Percentiles rank a stretch among this genome's conserved stretches.
phyloP scores from a whole-genome alignment of 1,140 invertebrate genomes.

The Cephus cinctus region DNA sequence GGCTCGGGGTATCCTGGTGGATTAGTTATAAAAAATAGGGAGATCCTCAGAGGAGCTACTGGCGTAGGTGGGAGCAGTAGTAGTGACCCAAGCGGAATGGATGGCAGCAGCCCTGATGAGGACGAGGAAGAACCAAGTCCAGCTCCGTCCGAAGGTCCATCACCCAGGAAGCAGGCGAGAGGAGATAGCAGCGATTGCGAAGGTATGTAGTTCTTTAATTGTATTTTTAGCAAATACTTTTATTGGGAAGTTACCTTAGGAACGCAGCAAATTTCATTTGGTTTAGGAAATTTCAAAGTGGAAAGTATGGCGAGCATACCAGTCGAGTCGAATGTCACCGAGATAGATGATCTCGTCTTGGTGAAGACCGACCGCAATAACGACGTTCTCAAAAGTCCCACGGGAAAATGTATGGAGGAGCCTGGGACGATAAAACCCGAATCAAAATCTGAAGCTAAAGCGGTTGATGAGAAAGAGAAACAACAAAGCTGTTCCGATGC shows the following conservation, averaged over 20 bases:
- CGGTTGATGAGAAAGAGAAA: no score
- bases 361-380: conserved; percentile 50
- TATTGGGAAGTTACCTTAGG: conserved; percentile 7
- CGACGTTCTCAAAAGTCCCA: conserved; percentile 41
- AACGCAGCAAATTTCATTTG: not conserved
- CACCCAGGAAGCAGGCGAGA: conserved; percentile 52
- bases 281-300: conserved; percentile 48
- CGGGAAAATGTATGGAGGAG: conserved; percentile 28
- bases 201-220: conserved; percentile 21
- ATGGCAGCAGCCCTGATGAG: conserved; percentile 76
- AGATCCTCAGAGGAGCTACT: conserved; percentile 33
- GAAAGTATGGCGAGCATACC: conserved; percentile 48
- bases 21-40: conserved; percentile 47
- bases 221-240: conserved; percentile 2
- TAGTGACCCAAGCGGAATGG: conserved; percentile 64
- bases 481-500: conserved; percentile 48
- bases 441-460: no score
- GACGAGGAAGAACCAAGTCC: conserved; percentile 59
- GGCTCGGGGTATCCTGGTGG: conserved; percentile 56
- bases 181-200: conserved; percentile 42
- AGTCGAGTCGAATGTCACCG: conserved; percentile 50
- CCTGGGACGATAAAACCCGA: no score
- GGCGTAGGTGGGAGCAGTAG: conserved; percentile 55
- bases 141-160: conserved; percentile 52
- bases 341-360: conserved; percentile 31